Conservation (phyloP, 1,140 invertebrate species). For the Tribolium castaneum region DNA sequence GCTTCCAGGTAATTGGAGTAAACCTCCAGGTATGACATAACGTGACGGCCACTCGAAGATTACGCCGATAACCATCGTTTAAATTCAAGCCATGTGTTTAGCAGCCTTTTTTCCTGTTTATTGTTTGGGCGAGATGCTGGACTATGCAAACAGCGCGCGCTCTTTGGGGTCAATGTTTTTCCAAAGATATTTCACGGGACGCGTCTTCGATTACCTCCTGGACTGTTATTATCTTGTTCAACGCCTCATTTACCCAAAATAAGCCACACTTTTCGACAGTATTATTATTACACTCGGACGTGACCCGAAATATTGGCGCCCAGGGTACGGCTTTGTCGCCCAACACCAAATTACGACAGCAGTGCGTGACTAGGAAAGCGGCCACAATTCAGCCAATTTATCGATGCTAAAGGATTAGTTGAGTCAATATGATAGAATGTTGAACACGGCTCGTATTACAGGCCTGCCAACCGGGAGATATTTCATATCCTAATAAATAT, state of each 20-base stretch:
- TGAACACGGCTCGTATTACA: conserved; percentile 17
- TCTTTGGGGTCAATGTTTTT: conserved; percentile 21
- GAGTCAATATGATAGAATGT: conserved; percentile 30
- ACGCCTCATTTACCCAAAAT: conserved; percentile 42
- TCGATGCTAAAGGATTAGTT: conserved; percentile 16
- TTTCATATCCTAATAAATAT: conserved; percentile 23
- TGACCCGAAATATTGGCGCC: conserved; percentile 20
- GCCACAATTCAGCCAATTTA: conserved; percentile 11
- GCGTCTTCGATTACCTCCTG: conserved; percentile 14
- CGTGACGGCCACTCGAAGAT: conserved; percentile 21
- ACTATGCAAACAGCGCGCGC: conserved; percentile 13
- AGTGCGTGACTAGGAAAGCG: conserved; percentile 5
- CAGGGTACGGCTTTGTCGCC: neutral
- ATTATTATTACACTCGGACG: conserved; percentile 37
- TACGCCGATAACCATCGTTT: conserved; percentile 16
- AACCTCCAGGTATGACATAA: conserved; percentile 23
- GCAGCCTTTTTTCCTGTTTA: conserved; percentile 25
- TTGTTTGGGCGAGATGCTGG: conserved; percentile 1
- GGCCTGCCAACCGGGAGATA: conserved; percentile 9
- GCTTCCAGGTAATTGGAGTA: conserved; percentile 4
- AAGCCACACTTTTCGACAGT: conserved; percentile 31
- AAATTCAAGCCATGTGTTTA: conserved; percentile 30
- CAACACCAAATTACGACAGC: neutral
- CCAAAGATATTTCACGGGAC: neutral
- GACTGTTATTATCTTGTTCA: conserved; percentile 37